Conservation (phyloP, 2,797 vertebrate genomes). For the Gorsachius magnificus region DNA sequence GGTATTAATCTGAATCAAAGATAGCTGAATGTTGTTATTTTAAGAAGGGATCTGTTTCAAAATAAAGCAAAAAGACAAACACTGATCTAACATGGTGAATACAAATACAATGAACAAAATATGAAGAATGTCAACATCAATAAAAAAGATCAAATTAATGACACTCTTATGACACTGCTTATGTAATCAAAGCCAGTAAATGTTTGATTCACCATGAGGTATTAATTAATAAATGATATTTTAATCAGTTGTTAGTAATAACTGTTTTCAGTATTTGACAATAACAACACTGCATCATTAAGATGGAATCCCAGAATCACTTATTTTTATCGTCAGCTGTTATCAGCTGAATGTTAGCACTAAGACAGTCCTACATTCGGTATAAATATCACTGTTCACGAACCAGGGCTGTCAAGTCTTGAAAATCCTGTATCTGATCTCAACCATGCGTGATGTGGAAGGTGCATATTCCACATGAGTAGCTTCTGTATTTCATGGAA, state of each 20-base stretch:
- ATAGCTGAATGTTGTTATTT: not conserved
- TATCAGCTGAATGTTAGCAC: not conserved
- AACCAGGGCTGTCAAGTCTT: slow-evolving; percentile 23
- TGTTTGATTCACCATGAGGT: not conserved
- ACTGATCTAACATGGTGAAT: not conserved
- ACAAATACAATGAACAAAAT: not conserved
- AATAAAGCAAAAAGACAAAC: not conserved
- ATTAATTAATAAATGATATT: not conserved
- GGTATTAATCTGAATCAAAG: not conserved
- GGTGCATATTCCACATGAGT: slow-evolving; percentile 52
- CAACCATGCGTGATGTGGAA: slow-evolving; percentile 25
- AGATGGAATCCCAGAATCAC: not conserved
- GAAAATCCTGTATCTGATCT: not conserved
- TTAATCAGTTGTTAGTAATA: not conserved
- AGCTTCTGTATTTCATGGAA: slow-evolving; percentile 3
- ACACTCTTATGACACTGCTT: not conserved
- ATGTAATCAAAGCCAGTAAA: not conserved
- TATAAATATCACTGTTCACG: not conserved
- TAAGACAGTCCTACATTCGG: not conserved
- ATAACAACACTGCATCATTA: not conserved
- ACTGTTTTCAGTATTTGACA: not conserved
- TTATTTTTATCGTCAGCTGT: not conserved
- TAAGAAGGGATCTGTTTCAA: not conserved
- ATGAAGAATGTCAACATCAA: not conserved
- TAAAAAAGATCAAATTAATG: not conserved